Base-by-base conservation (phyloP, 2,888 invertebrate species). In the Trissolcus japonicus region DNA sequence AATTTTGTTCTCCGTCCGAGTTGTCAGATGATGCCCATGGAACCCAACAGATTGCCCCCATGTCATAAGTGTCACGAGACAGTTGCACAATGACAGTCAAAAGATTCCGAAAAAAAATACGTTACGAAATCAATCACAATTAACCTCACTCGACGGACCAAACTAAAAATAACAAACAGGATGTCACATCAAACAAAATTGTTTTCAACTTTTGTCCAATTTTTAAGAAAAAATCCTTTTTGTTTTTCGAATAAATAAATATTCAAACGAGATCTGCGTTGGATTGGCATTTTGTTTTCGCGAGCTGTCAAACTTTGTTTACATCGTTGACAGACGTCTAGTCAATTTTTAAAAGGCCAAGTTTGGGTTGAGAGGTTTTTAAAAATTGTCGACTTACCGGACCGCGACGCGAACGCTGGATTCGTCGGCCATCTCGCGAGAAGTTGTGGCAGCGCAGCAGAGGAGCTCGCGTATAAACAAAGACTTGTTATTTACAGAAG, bases 331-430 rank as follows among this genome's bases (percentile, higher is more conserved):
- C 35, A 35, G 35, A 4, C 7, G 35, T 0, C 7, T 35, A 9
- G 35, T 35, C 35, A 35, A 35, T 9, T 7, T 35, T 35, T 35
- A 35, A 35, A 35, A 11, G 35, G 35, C 35, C 7, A 9, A 29
- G 29, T 2, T 4, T 25, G 11, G 35, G 6, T 35, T 35, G 2
- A n/a, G 35, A 35, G 35, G 0, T 9, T 9, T 7, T 35, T 35
- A 9, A 35, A 35, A 35, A 35, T 35, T 35, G 35, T 35, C 35
- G 19, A 51, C 89, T 85, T 76, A 89, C 89, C 89, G 86, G 76
- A 89, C 89, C 73, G 89, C 89, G 67, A 89, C 89, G 77, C 89
- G 87, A 80, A 89, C 89, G 76, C 89, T 88, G 54, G 88, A 87
- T 79, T 89, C 89, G 81, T 89, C 89, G 81, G 87, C 86, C 89